Conservation (phyloP, 2,888 invertebrate genomes). For the Resseliella maxima region DNA sequence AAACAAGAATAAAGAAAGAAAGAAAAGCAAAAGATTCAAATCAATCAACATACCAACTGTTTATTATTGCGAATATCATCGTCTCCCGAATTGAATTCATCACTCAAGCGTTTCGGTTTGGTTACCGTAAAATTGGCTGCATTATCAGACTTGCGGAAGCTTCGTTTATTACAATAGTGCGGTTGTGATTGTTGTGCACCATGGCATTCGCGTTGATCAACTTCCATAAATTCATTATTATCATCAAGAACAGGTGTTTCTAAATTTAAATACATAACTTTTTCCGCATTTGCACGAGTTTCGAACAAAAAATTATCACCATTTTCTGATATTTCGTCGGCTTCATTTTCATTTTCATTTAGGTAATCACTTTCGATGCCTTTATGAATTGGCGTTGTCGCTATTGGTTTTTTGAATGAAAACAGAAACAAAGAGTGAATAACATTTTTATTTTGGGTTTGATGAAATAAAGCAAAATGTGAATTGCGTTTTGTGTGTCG, state of each 20-base stretch:
- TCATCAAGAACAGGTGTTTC: constrained; percentile 67
- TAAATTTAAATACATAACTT: constrained; percentile 64
- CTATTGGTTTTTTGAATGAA: background rate
- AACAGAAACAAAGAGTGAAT: background rate
- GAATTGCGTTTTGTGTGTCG: too few species aligned
- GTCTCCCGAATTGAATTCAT: constrained; percentile 65
- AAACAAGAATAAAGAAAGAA: too few species aligned
- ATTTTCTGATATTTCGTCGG: constrained; percentile 40
- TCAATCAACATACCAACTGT: constrained; percentile 29
- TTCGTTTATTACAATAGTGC: constrained; percentile 1
- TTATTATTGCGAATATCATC: constrained; percentile 59
- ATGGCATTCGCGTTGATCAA: constrained; percentile 57
- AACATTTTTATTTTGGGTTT: too few species aligned
- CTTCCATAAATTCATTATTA: constrained; percentile 60
- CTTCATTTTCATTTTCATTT: constrained; percentile 25
- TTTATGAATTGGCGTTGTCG: constrained; percentile 19
- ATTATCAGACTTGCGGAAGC: constrained; percentile 38
- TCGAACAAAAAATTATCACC: constrained; percentile 36
- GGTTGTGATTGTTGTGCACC: constrained; percentile 49
- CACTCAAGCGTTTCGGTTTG: constrained; percentile 67
- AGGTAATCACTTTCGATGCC: constrained; percentile 37
- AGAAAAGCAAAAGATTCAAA: too few species aligned
- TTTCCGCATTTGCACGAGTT: constrained; percentile 59
- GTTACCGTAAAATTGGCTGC: constrained; percentile 49
- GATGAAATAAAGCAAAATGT: background rate